These are phyloP conservation scores for Eulimnadia texana DNA, from an alignment of 1,140 invertebrate species.

Conservation along the genomic window DNA sequence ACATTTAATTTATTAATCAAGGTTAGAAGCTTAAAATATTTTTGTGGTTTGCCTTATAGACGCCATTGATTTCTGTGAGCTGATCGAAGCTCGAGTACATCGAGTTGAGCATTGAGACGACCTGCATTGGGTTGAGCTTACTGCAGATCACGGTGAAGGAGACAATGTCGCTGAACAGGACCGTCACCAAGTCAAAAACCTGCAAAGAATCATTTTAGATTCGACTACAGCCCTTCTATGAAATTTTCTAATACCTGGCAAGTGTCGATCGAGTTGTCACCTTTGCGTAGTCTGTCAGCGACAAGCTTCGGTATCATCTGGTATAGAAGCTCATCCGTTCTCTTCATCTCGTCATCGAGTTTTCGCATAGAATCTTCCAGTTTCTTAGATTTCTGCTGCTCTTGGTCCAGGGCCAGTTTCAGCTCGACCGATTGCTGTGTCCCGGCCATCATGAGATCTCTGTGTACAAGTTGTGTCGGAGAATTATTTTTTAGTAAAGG, in stretches of 20 bases:
- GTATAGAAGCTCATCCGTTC: constrained; percentile 87
- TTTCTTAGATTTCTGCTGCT: constrained; percentile 91
- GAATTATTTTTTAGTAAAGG: constrained; percentile 6
- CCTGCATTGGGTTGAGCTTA: constrained; percentile 86
- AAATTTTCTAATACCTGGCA: constrained; percentile 68
- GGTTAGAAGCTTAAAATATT: no score
- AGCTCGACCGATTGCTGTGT: constrained; percentile 94
- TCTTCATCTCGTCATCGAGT: constrained; percentile 85
- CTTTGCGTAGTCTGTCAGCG: constrained; percentile 75
- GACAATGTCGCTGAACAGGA: constrained; percentile 91
- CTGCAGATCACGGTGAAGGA: constrained; percentile 94
- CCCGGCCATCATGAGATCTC: constrained; percentile 88
- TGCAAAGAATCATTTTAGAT: constrained; percentile 29
- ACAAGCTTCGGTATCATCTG: constrained; percentile 98
- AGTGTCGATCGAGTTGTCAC: constrained; percentile 85
- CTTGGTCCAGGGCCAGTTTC: constrained; percentile 87
- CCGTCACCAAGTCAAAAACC: constrained; percentile 91
- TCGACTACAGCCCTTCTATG: no score
- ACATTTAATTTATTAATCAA: constrained; percentile 11
- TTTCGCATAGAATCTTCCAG: constrained; percentile 91
- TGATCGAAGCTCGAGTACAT: constrained; percentile 90
- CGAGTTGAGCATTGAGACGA: constrained; percentile 77
- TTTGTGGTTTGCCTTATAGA: constrained; percentile 85
- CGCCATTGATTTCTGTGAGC: constrained; percentile 75
- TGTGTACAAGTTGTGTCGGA: constrained; percentile 27